Base-by-base conservation (phyloP, 37 sponge, comb jelly and placozoan genomes). In the Haliclona indistincta region DNA sequence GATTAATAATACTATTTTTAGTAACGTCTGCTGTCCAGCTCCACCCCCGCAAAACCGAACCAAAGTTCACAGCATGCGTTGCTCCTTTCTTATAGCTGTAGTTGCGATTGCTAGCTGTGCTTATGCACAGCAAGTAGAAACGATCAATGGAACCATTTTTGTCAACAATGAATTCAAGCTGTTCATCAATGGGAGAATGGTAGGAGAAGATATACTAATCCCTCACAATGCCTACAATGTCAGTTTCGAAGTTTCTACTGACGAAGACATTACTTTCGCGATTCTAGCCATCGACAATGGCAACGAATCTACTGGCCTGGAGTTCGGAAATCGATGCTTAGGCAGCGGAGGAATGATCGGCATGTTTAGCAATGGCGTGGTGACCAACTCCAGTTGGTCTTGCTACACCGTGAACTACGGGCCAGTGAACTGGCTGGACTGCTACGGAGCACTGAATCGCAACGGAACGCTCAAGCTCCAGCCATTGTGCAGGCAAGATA, bases 161-260 rank as follows among this genome's bases (percentile, higher is more conserved):
- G 20, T 10, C 32, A 36, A 81, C 64, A 81, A 81, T 71, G 49
- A 63, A 1, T 71, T 71, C 67, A 70, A 38, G 4, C 34, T 81
- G 39, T 81, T 73, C 40, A 41, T 81, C 25, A 81, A 81, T 60
- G 82, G 82, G 1, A 40, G 63, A 65, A n/a, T 60, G 38, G 47
- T 73, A 5, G 56, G 49, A 1, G 25, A 11, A 1, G 82, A 81
- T 43, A 54, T 64, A 8, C 39, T 63, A 22, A 38, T 26, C 3
- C 71, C 61, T 10, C 82, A 81, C 52, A 63, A 81, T 22, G 82
- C 82, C 54, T 23, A 49, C 66, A 81, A 81, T 40, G 73, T 81
- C 30, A 39, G 74, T 55, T 81, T 81, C 51, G 10, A 19, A 26
- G 74, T 81, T 19, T 2, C 29, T 5, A 62, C 17, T 33, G 82